Evolutionary conservation across 2,797 vertebrate species (phyloP), one percentile per base, ranked within the genome.

Genomic region (Dicrostonyx torquatus): DNA sequence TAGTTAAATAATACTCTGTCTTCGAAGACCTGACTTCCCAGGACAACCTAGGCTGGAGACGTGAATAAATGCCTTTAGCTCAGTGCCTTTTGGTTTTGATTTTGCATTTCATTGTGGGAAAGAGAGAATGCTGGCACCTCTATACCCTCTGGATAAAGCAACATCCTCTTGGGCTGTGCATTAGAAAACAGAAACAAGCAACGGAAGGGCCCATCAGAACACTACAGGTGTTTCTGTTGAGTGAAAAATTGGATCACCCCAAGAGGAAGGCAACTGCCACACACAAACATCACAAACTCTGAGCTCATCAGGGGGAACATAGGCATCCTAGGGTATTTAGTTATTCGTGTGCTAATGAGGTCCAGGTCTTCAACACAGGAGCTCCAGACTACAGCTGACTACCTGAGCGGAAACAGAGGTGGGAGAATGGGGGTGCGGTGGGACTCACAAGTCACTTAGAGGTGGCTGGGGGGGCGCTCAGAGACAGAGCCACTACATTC

Each of bases 361-460:
- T 83, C 80, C 89, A 95, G 91, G 90, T 83, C 91, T 95, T 94
- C 89, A 95, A 91, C 75, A 58, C 90, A 90, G 93, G 55, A 53
- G 31, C 87, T 92, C 66, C 24, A 72, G 93, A 48, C 83, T 75
- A 89, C 75, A 87, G 53, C 88, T 31, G 48, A 92, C 48, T 37
- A 58, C 6, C 5, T 0, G 55, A 58, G 83, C 66, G 83, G 66
- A 83, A 96, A 79, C 82, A 58, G 77, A 60, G 76, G 79, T 11
- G 8, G 18, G n/a, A 70, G 68, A 1, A 18, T 29, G n/a, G 17
- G 68, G n/a, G 18, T n/a, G n/a, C 1, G 31, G 64, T 66, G 43
- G n/a, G 24, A 55, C 20, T 24, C 4, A 24, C 92, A 89, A 85
- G 40, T 11, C 24, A 53, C 73, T 88, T 50, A 1, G 77, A 58